Evolutionary conservation across 2,888 invertebrate genomes (phyloP).

Genomic region (Catotricha subobsoleta): DNA sequence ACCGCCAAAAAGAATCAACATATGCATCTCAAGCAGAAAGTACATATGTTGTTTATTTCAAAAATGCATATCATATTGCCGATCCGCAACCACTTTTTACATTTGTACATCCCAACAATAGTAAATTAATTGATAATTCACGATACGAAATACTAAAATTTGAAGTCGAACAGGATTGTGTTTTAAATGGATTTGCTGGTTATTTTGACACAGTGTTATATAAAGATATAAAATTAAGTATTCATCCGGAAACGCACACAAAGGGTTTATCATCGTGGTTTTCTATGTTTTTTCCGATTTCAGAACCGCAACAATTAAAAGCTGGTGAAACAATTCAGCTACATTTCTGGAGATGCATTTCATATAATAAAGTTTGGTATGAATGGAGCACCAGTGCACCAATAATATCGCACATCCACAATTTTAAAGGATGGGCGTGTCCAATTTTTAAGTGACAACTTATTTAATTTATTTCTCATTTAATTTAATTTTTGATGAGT

Average conservation of each 20-base stretch:
- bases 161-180: constrained; percentile 49
- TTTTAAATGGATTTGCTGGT: constrained; percentile 88
- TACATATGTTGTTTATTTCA: constrained; percentile 83
- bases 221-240: constrained; percentile 71
- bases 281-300: constrained; percentile 83
- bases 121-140: constrained; percentile 46
- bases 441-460: neutral
- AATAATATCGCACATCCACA: constrained; percentile 20
- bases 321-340: constrained; percentile 54
- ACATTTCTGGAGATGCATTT: constrained; percentile 74
- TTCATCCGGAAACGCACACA: constrained; percentile 75
- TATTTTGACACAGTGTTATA: constrained; percentile 82
- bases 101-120: constrained; percentile 78
- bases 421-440: constrained; percentile 18
- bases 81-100: constrained; percentile 44
- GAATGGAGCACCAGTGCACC: constrained; percentile 55
- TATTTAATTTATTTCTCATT: neutral
- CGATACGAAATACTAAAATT: constrained; percentile 53
- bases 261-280: constrained; percentile 96
- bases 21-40: constrained; percentile 41
- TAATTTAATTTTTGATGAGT: too few relatives aligned
- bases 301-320: constrained; percentile 36
- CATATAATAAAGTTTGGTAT: constrained; percentile 79
- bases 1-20: constrained; percentile 18
- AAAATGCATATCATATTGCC: constrained; percentile 37